phyloP scores from a whole-genome alignment of 2,888 invertebrate species.

The Eristalinus sepulchralis region DNA sequence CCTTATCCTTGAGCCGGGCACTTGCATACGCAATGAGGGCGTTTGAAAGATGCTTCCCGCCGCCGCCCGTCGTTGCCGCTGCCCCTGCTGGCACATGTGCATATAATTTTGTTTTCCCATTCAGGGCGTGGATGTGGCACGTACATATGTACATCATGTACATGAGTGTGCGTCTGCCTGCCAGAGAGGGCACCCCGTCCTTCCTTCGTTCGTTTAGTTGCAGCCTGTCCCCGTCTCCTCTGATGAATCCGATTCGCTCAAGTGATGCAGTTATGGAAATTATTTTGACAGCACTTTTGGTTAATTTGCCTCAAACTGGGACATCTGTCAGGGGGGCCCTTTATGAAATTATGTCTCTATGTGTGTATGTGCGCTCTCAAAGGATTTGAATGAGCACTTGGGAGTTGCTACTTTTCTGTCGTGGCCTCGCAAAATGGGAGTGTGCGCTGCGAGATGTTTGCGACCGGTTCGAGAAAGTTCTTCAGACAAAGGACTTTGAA shows the following conservation, averaged over 20 bases:
- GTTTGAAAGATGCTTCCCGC: neutral
- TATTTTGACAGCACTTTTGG: neutral
- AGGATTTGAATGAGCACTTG: neutral
- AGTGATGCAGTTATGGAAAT: neutral
- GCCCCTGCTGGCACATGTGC: neutral
- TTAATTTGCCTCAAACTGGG: neutral
- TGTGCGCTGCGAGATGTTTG: neutral
- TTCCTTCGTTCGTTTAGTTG: no score
- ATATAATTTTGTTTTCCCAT: neutral
- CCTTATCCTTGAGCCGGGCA: constrained; percentile 43
- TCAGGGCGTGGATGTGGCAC: constrained; percentile 32
- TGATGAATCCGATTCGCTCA: neutral
- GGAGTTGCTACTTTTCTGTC: neutral
- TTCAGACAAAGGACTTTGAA: neutral
- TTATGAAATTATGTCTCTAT: neutral
- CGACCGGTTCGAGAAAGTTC: neutral
- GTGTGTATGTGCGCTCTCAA: neutral
- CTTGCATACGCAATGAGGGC: constrained; percentile 46
- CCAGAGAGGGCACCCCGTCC: no score
- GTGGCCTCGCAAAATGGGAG: neutral
- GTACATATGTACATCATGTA: neutral
- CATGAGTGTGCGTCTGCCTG: neutral
- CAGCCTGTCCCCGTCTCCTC: neutral
- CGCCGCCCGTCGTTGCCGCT: neutral
- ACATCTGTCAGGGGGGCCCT: neutral